Percentiles rank a stretch among this genome's conserved stretches.
phyloP scores from a whole-genome alignment of 1,140 invertebrate genomes.

The Ridgeia piscesae region DNA sequence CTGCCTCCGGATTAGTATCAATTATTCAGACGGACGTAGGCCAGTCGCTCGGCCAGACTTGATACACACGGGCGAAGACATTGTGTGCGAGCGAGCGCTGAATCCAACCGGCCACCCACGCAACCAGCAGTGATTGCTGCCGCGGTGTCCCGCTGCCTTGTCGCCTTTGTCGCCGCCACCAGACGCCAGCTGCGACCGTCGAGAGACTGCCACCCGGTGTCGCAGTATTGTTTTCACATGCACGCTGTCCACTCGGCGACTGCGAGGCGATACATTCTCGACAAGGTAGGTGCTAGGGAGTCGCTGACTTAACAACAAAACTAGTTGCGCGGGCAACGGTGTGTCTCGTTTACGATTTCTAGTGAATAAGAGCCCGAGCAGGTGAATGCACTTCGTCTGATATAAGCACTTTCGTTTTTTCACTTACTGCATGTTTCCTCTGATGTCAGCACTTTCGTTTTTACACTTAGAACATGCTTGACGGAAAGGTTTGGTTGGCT shows the following conservation, averaged over 20 bases:
- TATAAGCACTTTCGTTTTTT: not conserved
- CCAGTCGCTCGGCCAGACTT: not conserved
- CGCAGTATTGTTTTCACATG: not conserved
- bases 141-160: not conserved
- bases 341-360: not conserved
- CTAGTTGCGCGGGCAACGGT: not conserved
- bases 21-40: not conserved
- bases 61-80: not conserved
- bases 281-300: not conserved
- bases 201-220: not conserved
- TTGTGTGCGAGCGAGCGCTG: not conserved
- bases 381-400: not conserved
- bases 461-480: not conserved
- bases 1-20: not conserved
- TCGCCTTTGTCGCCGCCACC: not conserved
- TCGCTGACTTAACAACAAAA: not conserved
- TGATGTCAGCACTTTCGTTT: not conserved
- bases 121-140: not conserved
- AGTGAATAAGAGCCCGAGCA: not conserved
- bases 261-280: not conserved
- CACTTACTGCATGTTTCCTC: not conserved
- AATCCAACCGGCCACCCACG: not conserved
- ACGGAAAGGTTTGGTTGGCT: not conserved
- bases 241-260: not conserved
- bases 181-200: not conserved